A percentile compares a stretch with the other conserved stretches of the same genome.
Conservation (phyloP, 2,113 vertebrate genomes). For the Ardeotis arabs region DNA sequence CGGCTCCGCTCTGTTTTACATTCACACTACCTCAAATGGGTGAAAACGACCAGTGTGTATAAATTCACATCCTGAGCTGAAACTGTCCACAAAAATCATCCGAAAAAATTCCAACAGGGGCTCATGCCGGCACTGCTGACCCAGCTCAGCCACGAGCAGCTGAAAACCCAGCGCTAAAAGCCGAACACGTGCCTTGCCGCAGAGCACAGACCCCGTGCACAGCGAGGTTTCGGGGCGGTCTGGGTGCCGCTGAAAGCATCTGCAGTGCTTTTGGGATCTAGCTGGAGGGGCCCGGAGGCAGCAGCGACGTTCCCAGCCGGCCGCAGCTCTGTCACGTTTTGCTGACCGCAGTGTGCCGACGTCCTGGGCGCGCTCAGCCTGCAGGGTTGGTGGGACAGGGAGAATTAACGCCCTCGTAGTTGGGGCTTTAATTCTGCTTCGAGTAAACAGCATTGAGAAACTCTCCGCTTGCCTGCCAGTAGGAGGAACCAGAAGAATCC, state of each 20-base stretch:
- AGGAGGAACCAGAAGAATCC: conserved; percentile 34
- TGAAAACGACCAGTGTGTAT: background rate
- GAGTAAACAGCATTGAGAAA: conserved; percentile 48
- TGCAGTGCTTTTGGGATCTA: background rate
- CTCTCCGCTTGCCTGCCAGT: background rate
- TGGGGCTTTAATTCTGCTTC: background rate
- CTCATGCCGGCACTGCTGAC: background rate
- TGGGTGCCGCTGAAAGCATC: background rate
- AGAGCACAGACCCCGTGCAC: background rate
- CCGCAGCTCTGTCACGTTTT: background rate
- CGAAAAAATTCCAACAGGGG: background rate
- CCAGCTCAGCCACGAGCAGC: background rate
- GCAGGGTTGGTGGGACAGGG: background rate
- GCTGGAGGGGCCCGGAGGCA: background rate
- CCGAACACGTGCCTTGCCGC: fast-evolving
- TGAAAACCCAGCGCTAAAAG: background rate
- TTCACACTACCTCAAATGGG: background rate
- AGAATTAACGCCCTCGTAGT: background rate
- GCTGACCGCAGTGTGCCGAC: background rate
- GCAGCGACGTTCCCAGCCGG: background rate
- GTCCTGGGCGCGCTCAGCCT: background rate
- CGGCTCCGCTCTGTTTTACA: background rate
- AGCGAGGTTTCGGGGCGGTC: background rate
- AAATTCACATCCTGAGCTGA: background rate
- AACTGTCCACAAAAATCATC: background rate